Conservation (phyloP, 1,140 invertebrate genomes). For the honey bee (Apis mellifera) region Amel_HAv3.1 CM009941.2:13759001-13759500, state of each 20-base stretch:
- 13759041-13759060: conserved; percentile 60
- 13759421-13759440: conserved; percentile 1
- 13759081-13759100: conserved; percentile 18
- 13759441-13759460: not conserved
- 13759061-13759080: conserved; percentile 9
- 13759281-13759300: conserved; percentile 78
- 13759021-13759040: conserved; percentile 52
- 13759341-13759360: conserved; percentile 59
- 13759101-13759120: conserved; percentile 13
- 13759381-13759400: no score
- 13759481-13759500: conserved; percentile 21
- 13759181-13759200: conserved; percentile 36
- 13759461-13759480: not conserved
- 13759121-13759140: not conserved
- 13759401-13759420: not conserved
- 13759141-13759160: not conserved
- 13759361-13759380: conserved; percentile 3
- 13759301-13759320: conserved; percentile 72
- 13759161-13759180: not conserved
- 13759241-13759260: conserved; percentile 72
- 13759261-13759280: conserved; percentile 73
- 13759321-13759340: conserved; percentile 70
- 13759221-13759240: conserved; percentile 75
- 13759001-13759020: conserved; percentile 24
- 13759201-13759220: conserved; percentile 63